Conservation (phyloP, 2,888 invertebrate genomes). For the Lumbricus terrestris region DNA sequence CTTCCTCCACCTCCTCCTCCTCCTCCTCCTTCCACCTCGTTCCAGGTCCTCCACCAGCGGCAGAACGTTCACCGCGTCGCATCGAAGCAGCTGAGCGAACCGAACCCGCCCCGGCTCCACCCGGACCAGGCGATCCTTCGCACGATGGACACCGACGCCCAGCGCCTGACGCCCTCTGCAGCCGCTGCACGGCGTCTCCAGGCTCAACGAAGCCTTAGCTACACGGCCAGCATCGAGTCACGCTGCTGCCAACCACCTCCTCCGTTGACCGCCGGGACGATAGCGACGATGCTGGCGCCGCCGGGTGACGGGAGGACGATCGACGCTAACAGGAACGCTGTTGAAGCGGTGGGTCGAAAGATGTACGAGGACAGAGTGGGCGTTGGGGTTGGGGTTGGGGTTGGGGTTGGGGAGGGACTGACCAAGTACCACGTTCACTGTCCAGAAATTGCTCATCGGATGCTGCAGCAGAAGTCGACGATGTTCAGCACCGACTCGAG, state of each 20-base stretch:
- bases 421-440: conserved; percentile 12
- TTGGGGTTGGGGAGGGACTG: not conserved
- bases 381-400: not conserved
- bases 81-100: conserved; percentile 76
- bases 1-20: not conserved
- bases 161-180: not conserved
- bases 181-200: not conserved
- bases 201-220: not conserved
- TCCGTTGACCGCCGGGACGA: no score
- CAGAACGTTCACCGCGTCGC: conserved; percentile 68
- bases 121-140: not conserved
- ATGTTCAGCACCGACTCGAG: not conserved
- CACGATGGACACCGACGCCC: not conserved
- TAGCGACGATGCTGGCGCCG: not conserved
- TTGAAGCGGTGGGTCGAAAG: not conserved
- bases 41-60: not conserved
- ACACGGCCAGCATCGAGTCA: not conserved
- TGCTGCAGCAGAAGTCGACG: not conserved
- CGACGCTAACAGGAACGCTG: not conserved
- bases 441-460: not conserved
- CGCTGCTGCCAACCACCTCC: not conserved
- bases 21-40: not conserved
- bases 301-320: not conserved
- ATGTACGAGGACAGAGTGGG: not conserved
- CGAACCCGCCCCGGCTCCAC: conserved; percentile 67